Conservation (phyloP, 2,113 vertebrate genomes). For the Saimiri boliviensis region DNA sequence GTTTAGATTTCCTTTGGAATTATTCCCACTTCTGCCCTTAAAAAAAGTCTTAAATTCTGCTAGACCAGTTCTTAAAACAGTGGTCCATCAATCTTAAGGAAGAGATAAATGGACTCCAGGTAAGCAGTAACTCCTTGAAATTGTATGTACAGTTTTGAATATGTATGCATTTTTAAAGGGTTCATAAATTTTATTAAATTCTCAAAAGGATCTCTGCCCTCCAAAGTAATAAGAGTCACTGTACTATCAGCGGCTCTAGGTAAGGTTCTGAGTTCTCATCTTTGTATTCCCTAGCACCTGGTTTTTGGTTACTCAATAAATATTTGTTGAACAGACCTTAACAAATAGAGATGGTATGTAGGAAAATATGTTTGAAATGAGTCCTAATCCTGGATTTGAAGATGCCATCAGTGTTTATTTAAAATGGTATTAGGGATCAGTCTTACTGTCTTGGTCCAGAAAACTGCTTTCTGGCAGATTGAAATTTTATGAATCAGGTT, state of each 20-base stretch:
- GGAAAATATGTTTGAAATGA: not conserved
- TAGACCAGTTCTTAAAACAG: not conserved
- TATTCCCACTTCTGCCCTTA: not conserved
- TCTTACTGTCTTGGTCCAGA: not conserved
- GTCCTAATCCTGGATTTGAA: slow-evolving; percentile 9
- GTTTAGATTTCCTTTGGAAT: not conserved
- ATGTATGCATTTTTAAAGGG: not conserved
- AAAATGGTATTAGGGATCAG: not conserved
- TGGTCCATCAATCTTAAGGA: not conserved
- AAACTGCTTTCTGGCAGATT: not conserved
- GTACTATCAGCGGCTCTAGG: not conserved
- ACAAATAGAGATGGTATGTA: not conserved
- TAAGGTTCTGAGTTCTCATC: not conserved
- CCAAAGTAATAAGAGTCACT: not conserved
- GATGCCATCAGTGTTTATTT: not conserved
- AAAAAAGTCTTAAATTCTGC: not conserved
- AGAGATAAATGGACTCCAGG: not conserved
- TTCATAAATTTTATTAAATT: not conserved
- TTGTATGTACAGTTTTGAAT: not conserved
- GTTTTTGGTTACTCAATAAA: not conserved
- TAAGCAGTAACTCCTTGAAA: not conserved
- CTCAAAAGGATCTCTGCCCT: not conserved
- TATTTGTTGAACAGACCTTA: slow-evolving; percentile 7
- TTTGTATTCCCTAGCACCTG: not conserved
- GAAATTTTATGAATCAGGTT: not conserved